phyloP scores from a whole-genome alignment of 2,113 vertebrate genomes.

The Geococcyx californianus region DNA sequence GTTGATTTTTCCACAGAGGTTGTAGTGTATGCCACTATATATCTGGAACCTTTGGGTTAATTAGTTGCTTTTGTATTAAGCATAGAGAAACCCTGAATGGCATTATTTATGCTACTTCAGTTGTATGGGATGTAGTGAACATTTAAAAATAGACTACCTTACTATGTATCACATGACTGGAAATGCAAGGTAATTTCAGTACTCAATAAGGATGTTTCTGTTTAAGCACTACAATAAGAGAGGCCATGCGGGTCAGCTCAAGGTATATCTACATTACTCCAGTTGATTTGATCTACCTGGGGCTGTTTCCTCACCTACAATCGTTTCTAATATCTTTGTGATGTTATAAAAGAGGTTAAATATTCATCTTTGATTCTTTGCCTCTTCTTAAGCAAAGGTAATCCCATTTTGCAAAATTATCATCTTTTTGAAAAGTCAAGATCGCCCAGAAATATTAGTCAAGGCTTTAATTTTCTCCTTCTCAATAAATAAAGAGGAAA shows the following conservation, averaged over 20 bases:
- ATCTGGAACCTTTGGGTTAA: conserved; percentile 7
- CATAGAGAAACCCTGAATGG: neutral
- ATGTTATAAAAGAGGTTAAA: neutral
- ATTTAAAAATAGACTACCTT: neutral
- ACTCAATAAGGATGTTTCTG: neutral
- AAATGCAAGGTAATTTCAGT: conserved; percentile 37
- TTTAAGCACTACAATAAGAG: neutral
- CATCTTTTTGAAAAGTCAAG: neutral
- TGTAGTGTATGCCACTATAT: neutral
- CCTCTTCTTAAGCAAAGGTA: neutral
- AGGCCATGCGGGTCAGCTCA: neutral
- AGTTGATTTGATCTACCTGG: neutral
- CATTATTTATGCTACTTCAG: conserved; percentile 26
- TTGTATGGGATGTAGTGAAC: conserved; percentile 6
- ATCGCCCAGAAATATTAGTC: neutral
- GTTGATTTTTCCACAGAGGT: neutral
- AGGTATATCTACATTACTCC: neutral
- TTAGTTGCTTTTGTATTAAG: neutral
- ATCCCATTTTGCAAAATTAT: neutral
- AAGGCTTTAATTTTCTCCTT: neutral
- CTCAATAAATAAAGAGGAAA: neutral
- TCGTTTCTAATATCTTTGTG: neutral
- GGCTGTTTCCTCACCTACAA: neutral
- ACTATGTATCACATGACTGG: neutral
- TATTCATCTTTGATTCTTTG: neutral